These are phyloP conservation scores for Gastrophysa polygoni DNA, from an alignment of 2,888 invertebrate species.

Conservation along the genomic window DNA sequence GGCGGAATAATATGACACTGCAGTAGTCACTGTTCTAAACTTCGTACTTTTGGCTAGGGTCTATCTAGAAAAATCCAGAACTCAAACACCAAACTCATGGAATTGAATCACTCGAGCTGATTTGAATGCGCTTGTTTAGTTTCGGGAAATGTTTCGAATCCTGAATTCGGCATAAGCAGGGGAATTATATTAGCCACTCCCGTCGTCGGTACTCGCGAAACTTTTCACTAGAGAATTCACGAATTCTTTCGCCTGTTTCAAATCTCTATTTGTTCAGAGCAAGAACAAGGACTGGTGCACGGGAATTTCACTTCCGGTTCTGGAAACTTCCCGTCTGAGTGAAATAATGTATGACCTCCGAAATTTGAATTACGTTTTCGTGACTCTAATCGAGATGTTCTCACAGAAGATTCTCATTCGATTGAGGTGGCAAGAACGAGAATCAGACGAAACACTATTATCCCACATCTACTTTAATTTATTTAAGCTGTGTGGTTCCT, in stretches of 20 bases:
- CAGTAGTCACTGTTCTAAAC: background rate
- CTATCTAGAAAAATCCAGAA: background rate
- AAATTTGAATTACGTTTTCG: background rate
- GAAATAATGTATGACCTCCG: background rate
- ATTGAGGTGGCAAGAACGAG: background rate
- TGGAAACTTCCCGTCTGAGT: constrained; percentile 11
- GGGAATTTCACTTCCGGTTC: constrained; percentile 10
- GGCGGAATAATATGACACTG: too few relatives aligned
- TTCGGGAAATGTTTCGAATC: background rate
- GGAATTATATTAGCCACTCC: background rate
- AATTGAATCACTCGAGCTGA: background rate
- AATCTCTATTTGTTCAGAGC: constrained; percentile 26
- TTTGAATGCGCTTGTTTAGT: background rate
- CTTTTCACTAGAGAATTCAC: constrained; percentile 26
- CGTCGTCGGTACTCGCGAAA: constrained; percentile 26
- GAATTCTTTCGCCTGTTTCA: constrained; percentile 29
- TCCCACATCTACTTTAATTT: too few relatives aligned
- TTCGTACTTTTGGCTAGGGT: background rate
- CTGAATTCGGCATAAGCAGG: background rate
- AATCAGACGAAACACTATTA: background rate
- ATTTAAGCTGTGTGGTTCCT: too few relatives aligned
- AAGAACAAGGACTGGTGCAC: constrained; percentile 5
- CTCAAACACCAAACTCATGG: background rate
- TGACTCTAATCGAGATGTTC: background rate
- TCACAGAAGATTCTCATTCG: background rate